phyloP scores from a whole-genome alignment of 2,888 invertebrate genomes.

The Dione juno region DNA sequence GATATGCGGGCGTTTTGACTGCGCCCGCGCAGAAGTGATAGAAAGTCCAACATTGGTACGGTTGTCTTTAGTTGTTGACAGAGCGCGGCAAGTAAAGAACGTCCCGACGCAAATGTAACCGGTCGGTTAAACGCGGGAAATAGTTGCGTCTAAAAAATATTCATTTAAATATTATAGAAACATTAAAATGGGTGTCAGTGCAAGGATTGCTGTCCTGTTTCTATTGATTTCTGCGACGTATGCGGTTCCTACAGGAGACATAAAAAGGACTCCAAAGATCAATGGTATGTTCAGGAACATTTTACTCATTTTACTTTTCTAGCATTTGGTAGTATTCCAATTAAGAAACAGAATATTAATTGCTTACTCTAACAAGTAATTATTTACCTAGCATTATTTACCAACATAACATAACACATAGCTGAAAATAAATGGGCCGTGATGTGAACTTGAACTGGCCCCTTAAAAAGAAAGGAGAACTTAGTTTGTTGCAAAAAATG shows the following conservation, averaged over 20 bases:
- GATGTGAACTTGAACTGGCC: constrained; percentile 41
- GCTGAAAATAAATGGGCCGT: constrained; percentile 37
- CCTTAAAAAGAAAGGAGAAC: constrained; percentile 41
- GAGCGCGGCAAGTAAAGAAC: constrained; percentile 62
- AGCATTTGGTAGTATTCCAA: background rate
- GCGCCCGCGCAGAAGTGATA: constrained; percentile 73
- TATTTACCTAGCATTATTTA: constrained; percentile 28
- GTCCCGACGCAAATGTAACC: constrained; percentile 78
- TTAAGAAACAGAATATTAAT: constrained; percentile 3
- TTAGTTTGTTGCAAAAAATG: constrained; percentile 42
- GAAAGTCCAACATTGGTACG: constrained; percentile 69
- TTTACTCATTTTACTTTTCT: constrained; percentile 23
- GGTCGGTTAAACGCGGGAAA: constrained; percentile 74
- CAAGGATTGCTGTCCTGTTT: constrained; percentile 69
- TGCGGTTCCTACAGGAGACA: constrained; percentile 69
- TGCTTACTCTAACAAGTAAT: background rate
- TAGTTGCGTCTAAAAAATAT: constrained; percentile 72
- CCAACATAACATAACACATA: constrained; percentile 33
- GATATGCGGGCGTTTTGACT: constrained; percentile 48
- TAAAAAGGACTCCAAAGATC: constrained; percentile 58
- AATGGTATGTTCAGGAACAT: constrained; percentile 62
- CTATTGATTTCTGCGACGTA: constrained; percentile 67
- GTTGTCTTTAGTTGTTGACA: constrained; percentile 66
- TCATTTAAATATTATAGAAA: constrained; percentile 46
- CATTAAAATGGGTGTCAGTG: constrained; percentile 77